Evolutionary conservation across 2,888 invertebrate genomes (phyloP).

Genomic region (Oxystoma pomonae): DNA sequence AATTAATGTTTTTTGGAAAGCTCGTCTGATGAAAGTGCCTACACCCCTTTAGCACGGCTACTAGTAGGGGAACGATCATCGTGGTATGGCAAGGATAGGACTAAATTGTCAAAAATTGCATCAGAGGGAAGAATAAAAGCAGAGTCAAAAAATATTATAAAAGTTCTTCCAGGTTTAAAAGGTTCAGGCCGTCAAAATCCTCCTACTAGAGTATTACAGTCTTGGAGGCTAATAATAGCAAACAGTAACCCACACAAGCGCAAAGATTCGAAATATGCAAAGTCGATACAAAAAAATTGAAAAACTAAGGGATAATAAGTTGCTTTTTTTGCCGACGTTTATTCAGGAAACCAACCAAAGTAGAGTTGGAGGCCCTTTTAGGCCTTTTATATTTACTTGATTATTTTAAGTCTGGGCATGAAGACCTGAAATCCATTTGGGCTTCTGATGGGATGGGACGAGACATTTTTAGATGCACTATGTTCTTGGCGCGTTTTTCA

Average conservation of each 20-base stretch:
- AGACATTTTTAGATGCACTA: conserved; percentile 21
- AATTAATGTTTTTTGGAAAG: background rate
- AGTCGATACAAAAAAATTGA: background rate
- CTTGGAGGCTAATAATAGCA: background rate
- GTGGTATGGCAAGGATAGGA: background rate
- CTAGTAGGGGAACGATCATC: background rate
- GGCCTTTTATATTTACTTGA: conserved; percentile 24
- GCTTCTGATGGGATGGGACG: conserved; percentile 25
- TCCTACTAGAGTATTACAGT: background rate
- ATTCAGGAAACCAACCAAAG: background rate
- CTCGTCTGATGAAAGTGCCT: background rate
- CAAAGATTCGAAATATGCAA: conserved; percentile 1
- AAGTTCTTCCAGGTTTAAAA: background rate
- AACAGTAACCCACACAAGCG: background rate
- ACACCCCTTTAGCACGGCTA: background rate
- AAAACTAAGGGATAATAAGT: conserved; percentile 1
- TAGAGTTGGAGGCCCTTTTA: conserved; percentile 22
- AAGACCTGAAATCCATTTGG: conserved; percentile 27
- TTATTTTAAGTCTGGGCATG: conserved; percentile 26
- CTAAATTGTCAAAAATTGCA: background rate
- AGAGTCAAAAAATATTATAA: background rate
- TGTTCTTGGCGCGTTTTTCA: conserved; percentile 20
- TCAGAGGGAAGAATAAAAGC: background rate
- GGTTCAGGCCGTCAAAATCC: background rate
- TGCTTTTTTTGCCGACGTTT: background rate